Evolutionary conservation across 1,140 invertebrate species (phyloP).

Genomic region (Anastrepha obliqua): DNA sequence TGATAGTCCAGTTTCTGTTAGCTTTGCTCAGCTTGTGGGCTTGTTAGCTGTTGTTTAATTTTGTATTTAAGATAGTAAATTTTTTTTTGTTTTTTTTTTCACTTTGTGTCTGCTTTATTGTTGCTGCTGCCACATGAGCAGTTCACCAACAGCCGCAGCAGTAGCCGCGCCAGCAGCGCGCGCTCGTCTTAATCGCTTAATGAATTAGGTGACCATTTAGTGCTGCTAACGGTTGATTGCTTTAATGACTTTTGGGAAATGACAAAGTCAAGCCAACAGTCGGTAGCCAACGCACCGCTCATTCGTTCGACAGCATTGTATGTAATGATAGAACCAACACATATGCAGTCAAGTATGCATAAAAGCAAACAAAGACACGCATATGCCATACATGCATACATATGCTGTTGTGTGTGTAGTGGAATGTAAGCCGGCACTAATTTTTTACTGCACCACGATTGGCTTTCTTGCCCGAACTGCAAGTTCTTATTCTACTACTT

Average conservation of each 20-base stretch:
- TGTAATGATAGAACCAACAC: not conserved
- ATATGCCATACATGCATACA: not conserved
- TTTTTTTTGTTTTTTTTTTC: too few species aligned
- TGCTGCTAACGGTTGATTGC: slow-evolving; percentile 32
- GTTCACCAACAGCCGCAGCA: not conserved
- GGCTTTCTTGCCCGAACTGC: not conserved
- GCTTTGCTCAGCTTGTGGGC: too few species aligned
- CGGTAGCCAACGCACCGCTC: not conserved
- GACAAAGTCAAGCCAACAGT: not conserved
- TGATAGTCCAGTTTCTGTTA: not conserved
- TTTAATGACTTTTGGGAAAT: slow-evolving; percentile 41
- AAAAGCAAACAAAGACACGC: not conserved
- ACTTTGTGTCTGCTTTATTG: too few species aligned
- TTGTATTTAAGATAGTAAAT: too few species aligned
- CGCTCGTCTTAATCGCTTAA: slow-evolving; percentile 12
- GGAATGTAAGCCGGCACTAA: not conserved
- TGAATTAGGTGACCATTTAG: slow-evolving; percentile 45
- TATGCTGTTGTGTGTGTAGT: too few species aligned
- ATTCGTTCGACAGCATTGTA: not conserved
- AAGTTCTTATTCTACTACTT: too few species aligned
- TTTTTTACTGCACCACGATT: not conserved
- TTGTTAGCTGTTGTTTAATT: too few species aligned
- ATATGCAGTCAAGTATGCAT: not conserved
- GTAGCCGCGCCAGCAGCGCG: too few species aligned
- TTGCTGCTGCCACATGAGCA: not conserved